Conservation (phyloP, 2,113 vertebrate species). For the Varanus komodoensis region DNA sequence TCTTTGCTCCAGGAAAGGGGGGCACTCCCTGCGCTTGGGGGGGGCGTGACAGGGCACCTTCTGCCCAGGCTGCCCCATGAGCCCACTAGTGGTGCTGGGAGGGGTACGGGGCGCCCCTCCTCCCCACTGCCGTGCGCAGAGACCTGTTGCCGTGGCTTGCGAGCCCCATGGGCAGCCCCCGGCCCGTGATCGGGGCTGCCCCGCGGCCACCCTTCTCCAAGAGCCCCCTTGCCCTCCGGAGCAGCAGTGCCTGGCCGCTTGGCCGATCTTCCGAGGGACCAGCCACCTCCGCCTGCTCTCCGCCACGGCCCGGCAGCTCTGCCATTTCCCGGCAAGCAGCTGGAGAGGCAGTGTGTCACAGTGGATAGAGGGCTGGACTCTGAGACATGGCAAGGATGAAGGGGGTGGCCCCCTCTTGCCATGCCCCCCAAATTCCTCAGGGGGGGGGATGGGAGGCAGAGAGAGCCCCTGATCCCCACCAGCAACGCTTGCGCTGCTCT, state of each 20-base stretch:
- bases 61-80: no score
- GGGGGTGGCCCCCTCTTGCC: neutral
- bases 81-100: no score
- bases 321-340: no score
- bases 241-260: neutral
- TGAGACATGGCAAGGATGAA: neutral
- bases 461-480: no score
- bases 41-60: neutral
- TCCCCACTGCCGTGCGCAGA: neutral
- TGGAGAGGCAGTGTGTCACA: neutral
- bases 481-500: no score
- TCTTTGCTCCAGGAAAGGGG: neutral
- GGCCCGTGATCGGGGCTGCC: neutral
- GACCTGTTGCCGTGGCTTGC: neutral
- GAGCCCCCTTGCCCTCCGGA: neutral
- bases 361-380: neutral
- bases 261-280: no score
- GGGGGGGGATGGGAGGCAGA: no score
- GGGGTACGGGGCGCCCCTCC: neutral
- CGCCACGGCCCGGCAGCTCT: neutral
- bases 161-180: neutral
- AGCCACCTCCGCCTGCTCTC: neutral
- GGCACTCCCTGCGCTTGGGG: neutral
- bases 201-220: neutral
- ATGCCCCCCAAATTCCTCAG: neutral